A percentile compares a stretch with the other conserved stretches of the same genome.
These are phyloP conservation scores for Drosophila mulleri DNA, from an alignment of 2,888 invertebrate species.

Conservation along the genomic window DNA sequence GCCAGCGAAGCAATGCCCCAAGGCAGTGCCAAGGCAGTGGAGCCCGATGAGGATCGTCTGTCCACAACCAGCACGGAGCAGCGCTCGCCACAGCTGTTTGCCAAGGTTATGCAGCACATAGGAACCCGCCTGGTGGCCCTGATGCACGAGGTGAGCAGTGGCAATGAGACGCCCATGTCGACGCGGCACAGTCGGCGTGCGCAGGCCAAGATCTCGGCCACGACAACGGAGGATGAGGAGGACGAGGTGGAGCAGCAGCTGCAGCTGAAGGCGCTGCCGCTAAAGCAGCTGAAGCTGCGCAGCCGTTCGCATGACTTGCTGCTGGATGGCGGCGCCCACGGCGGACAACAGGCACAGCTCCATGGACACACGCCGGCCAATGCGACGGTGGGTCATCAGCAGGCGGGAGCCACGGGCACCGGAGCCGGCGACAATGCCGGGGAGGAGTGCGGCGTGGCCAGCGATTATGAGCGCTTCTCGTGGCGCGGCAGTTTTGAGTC, in stretches of 20 bases:
- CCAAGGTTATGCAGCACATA: conserved; percentile 96
- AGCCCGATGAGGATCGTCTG: conserved; percentile 83
- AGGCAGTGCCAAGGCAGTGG: conserved; percentile 62
- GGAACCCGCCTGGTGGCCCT: conserved; percentile 93
- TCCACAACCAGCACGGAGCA: conserved; percentile 85
- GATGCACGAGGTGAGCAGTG: conserved; percentile 96
- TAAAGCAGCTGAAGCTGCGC: conserved; percentile 83
- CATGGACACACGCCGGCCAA: conserved; percentile 25
- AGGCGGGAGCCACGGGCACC: background rate
- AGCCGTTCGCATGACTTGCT: conserved; percentile 93
- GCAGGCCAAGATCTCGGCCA: conserved; percentile 86
- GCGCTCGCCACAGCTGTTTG: conserved; percentile 93
- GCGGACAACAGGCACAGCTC: conserved; percentile 30
- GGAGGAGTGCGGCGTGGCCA: conserved; percentile 89
- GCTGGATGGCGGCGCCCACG: conserved; percentile 86
- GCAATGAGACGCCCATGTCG: conserved; percentile 87
- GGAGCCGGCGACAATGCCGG: conserved; percentile 85
- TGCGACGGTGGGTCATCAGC: conserved; percentile 34
- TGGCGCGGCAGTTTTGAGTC: conserved; percentile 97
- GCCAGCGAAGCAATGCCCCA: conserved; percentile 5
- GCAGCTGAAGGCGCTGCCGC: conserved; percentile 57
- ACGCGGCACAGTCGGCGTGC: conserved; percentile 87
- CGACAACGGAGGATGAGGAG: conserved; percentile 84
- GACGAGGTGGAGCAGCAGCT: conserved; percentile 82
- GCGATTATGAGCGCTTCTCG: conserved; percentile 95